These are phyloP conservation scores for Arge pagana DNA, from an alignment of 2,888 invertebrate genomes.

Conservation along the genomic window DNA sequence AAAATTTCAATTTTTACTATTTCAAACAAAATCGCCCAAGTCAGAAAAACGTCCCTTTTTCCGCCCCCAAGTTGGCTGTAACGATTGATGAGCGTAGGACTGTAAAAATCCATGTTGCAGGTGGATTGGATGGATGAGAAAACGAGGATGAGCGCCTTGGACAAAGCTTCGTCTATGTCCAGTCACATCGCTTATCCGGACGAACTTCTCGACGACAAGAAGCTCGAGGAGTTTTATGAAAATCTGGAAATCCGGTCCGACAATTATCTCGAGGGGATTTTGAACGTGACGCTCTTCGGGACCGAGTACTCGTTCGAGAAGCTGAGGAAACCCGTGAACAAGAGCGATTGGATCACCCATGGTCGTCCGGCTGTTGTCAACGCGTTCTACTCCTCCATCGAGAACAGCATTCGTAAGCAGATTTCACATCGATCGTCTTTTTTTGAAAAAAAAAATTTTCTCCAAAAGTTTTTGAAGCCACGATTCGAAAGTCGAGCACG, in stretches of 20 bases:
- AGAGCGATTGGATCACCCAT: slow-evolving; percentile 62
- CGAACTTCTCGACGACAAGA: slow-evolving; percentile 81
- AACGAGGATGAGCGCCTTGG: slow-evolving; percentile 76
- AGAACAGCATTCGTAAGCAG: slow-evolving; percentile 63
- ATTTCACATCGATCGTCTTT: slow-evolving; percentile 45
- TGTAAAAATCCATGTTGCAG: slow-evolving; percentile 30
- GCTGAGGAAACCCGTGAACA: slow-evolving; percentile 60
- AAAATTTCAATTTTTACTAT: too few relatives aligned
- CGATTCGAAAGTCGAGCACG: not conserved
- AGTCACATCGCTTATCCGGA: slow-evolving; percentile 93
- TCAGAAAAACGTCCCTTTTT: too few relatives aligned
- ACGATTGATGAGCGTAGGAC: not conserved
- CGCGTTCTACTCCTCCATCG: slow-evolving; percentile 62
- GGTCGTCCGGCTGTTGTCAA: slow-evolving; percentile 61
- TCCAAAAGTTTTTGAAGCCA: slow-evolving; percentile 8
- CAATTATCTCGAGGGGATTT: slow-evolving; percentile 59
- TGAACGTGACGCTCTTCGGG: slow-evolving; percentile 60
- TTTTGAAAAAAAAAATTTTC: slow-evolving; percentile 50
- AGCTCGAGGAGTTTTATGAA: slow-evolving; percentile 78
- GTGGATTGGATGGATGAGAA: slow-evolving; percentile 92
- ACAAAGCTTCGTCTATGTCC: slow-evolving; percentile 81
- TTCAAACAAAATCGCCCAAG: too few relatives aligned
- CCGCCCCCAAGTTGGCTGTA: too few relatives aligned
- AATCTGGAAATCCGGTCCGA: slow-evolving; percentile 56
- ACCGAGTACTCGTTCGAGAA: slow-evolving; percentile 60